Conservation (phyloP, 2,888 invertebrate genomes). For the Horisme vitalbata region DNA sequence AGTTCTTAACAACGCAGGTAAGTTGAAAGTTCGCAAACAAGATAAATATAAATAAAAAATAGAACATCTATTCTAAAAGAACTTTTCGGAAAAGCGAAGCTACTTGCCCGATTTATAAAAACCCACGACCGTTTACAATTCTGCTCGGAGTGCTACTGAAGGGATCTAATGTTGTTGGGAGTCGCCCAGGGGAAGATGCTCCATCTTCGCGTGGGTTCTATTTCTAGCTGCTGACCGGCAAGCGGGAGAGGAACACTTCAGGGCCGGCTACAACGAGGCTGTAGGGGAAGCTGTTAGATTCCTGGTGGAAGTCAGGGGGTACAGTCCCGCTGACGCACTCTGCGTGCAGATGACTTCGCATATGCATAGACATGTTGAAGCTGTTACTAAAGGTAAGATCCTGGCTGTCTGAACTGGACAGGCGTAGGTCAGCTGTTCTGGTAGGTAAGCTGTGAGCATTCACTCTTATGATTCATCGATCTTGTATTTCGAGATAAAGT, state of each 20-base stretch:
- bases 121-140: conserved; percentile 35
- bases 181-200: conserved; percentile 58
- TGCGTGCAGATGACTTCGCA: conserved; percentile 92
- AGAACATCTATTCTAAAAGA: too few species aligned
- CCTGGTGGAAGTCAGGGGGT: conserved; percentile 92
- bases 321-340: conserved; percentile 90
- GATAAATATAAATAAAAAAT: too few species aligned
- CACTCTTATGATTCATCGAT: too few species aligned
- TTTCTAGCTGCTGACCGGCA: conserved; percentile 67
- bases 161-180: conserved; percentile 60
- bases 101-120: conserved; percentile 15
- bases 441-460: too few species aligned
- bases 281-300: conserved; percentile 94
- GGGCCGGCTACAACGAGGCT: conserved; percentile 95
- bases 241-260: conserved; percentile 75
- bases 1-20: neutral
- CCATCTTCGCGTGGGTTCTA: conserved; percentile 62
- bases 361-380: conserved; percentile 91
- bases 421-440: too few species aligned
- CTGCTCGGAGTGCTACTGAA: conserved; percentile 42
- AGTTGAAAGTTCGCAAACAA: too few species aligned
- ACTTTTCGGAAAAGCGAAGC: neutral
- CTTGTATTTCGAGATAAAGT: too few species aligned
- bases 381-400: conserved; percentile 81
- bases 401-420: too few species aligned